Conservation (phyloP, 2,888 invertebrate genomes). For the Hypolimnas misippus region DNA sequence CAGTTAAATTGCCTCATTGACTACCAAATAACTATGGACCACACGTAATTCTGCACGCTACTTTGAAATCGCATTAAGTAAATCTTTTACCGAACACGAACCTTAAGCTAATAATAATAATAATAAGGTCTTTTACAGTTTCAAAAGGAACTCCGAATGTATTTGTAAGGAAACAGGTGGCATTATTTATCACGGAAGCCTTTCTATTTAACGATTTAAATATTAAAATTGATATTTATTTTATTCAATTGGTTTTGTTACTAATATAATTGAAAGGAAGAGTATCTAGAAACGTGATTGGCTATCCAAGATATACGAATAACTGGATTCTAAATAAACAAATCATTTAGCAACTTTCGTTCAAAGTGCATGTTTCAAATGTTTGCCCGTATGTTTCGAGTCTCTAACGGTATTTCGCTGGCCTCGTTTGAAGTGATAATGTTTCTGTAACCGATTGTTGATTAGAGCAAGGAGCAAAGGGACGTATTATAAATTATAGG, state of each 20-base stretch:
- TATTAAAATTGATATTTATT: background rate
- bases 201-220: constrained; percentile 3
- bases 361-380: constrained; percentile 38
- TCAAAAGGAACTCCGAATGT: constrained; percentile 41
- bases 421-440: constrained; percentile 73
- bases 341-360: constrained; percentile 29
- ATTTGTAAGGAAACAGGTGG: constrained; percentile 49
- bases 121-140: constrained; percentile 67
- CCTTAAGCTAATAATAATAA: too few relatives aligned
- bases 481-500: constrained; percentile 54
- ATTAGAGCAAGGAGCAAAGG: constrained; percentile 55
- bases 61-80: constrained; percentile 64
- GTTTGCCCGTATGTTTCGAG: constrained; percentile 56
- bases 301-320: too few relatives aligned
- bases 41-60: constrained; percentile 62
- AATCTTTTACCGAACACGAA: constrained; percentile 62
- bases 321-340: constrained; percentile 28
- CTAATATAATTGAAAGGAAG: too few relatives aligned
- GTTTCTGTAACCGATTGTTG: constrained; percentile 60
- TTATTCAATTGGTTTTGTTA: background rate
- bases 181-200: constrained; percentile 30
- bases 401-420: constrained; percentile 68
- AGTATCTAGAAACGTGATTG: too few relatives aligned
- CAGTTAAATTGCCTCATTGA: constrained; percentile 66
- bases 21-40: constrained; percentile 64